Percentiles rank a stretch among this genome's conserved stretches.
Conservation (phyloP, 2,888 invertebrate species). For the Tortricodes alternella region DNA sequence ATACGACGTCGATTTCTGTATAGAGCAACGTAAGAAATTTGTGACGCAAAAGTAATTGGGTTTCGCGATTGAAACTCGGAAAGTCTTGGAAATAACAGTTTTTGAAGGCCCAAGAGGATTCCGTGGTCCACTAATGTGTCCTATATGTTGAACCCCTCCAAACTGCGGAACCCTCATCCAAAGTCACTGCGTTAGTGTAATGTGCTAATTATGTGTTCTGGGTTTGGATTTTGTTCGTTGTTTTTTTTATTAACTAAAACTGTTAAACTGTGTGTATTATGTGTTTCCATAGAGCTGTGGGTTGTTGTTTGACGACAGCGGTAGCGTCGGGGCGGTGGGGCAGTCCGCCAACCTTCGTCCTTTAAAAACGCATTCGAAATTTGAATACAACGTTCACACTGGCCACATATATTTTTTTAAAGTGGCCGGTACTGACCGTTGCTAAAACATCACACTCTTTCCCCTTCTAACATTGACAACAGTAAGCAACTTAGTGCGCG, state of each 20-base stretch:
- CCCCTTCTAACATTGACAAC: slow-evolving; percentile 67
- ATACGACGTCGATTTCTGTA: slow-evolving; percentile 68
- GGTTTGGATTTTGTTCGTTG: slow-evolving; percentile 82
- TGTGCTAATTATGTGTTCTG: slow-evolving; percentile 82
- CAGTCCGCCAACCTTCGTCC: slow-evolving; percentile 16
- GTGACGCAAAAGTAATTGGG: slow-evolving; percentile 55
- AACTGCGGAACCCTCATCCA: slow-evolving; percentile 69
- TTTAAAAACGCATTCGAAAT: slow-evolving; percentile 7
- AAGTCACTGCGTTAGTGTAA: slow-evolving; percentile 77
- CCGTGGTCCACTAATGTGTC: slow-evolving; percentile 61
- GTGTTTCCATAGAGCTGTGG: slow-evolving; percentile 76
- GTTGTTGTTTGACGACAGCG: slow-evolving; percentile 52
- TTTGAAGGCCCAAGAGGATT: slow-evolving; percentile 60
- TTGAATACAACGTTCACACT: slow-evolving; percentile 10
- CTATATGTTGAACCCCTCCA: slow-evolving; percentile 35
- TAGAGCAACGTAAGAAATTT: slow-evolving; percentile 56
- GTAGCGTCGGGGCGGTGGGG: slow-evolving; percentile 32
- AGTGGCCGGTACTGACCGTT: slow-evolving; percentile 40
- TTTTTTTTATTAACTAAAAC: slow-evolving; percentile 76
- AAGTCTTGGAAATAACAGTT: slow-evolving; percentile 56
- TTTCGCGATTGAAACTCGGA: slow-evolving; percentile 55
- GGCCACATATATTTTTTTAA: slow-evolving; percentile 11
- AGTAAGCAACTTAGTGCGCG: slow-evolving; percentile 67
- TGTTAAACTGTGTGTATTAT: slow-evolving; percentile 81
- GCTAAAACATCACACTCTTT: slow-evolving; percentile 36